Evolutionary conservation across 2,888 invertebrate genomes (phyloP), one percentile per base, ranked within the genome.

Genomic region (Dorcus hopei): DNA sequence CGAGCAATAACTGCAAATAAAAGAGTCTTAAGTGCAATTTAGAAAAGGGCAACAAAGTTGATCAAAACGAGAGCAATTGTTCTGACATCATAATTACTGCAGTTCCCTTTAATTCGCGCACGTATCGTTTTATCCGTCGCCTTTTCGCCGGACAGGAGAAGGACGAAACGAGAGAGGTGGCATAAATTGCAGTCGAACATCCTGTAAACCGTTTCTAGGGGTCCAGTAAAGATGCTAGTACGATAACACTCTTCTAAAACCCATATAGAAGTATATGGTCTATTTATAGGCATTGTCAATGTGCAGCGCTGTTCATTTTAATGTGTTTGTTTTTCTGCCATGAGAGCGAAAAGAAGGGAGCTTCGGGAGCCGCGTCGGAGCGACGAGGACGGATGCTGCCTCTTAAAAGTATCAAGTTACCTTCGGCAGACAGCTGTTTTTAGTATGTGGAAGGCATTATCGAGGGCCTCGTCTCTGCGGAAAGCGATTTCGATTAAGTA

Each of bases 271-370:
- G 73, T 76, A 75, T 75, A 77, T 75, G 74, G 77, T 77, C 78
- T 78, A 78, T 78, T 78, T 78, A 78, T 78, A 78, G 77, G 77
- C 77, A 77, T 78, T 78, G 78, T 77, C 77, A 78, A 76, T 76
- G 77, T 77, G 75, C 77, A 74, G 74, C 72, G 76, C 76, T 78
- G 78, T 77, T 77, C 78, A 78, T 78, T 78, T 78, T 78, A 78
- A 78, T 78, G 77, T 78, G 77, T 78, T 78, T 78, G 77, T 78
- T 77, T 78, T 77, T 76, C 75, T 74, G 75, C 68, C 74, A 70
- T 72, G 71, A 70, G 76, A 72, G 73, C 57, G 65, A 73, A 59
- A 52, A 63, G 69, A 70, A 69, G 49, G 62, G 65, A 53, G 5
- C 49, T 57, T 54, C 49, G 55, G 49, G 49, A 43, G 52, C 56